Base-by-base conservation (phyloP, 2,797 vertebrate species). In the Helostoma temminkii region DNA sequence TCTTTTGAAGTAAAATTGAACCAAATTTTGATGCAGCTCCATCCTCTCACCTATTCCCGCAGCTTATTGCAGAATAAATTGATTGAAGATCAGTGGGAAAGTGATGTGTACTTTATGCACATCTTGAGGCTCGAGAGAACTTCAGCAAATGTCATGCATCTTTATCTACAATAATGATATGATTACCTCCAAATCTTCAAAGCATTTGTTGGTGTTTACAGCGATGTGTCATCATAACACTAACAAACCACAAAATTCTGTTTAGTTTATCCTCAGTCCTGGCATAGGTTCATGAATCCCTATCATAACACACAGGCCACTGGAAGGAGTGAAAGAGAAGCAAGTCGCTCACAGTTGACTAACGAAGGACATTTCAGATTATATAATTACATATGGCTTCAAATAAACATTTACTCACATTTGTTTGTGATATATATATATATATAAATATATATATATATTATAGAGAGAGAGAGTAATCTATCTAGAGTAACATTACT, bases 1-100 rank as follows among this genome's bases (percentile, higher is more conserved):
- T 73, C 79, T 78, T 89, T 80, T 90, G 86, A 89, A 74, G 81
- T 86, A 55, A 81, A 88, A 79, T 84, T 70, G 88, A 89, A 83
- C 64, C 76, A 74, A 85, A 88, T 88, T 81, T 81, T 71, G 83
- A 88, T 87, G 86, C 77, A 58, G 52, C 59, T 2, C 78, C 76
- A 69, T 70, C 78, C 60, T 63, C n/a, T 63, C 61, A 63, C 71
- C 73, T 71, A 74, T 71, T 66, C 76, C 81, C 79, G 62, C 78
- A 69, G 76, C 78, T 82, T 80, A 88, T 74, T 76, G 87, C 76
- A 19, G 58, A 62, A 82, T 71, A 78, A 90, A 88, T 87, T 87
- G 82, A 89, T 90, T 88, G 83, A 80, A 86, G 85, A 88, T 89
- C 81, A 87, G 82, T 81, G 76, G 65, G 66, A 86, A 83, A 78